Conservation (phyloP, 2,797 vertebrate genomes). For the Tapirus indicus region DNA sequence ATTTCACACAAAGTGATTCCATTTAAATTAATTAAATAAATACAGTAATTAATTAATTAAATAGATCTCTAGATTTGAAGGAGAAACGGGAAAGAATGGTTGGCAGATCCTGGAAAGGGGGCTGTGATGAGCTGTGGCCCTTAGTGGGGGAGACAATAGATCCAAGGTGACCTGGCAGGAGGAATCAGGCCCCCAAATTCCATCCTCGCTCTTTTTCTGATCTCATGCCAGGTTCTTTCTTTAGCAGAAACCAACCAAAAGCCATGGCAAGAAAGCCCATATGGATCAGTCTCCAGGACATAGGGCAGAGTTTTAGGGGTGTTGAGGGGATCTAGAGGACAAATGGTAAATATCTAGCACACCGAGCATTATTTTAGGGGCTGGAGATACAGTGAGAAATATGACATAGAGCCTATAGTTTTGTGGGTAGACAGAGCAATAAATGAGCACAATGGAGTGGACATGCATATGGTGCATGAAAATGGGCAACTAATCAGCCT, state of each 20-base stretch:
- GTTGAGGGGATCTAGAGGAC: not conserved
- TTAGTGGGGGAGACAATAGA: not conserved
- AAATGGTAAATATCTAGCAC: not conserved
- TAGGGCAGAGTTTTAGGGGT: not conserved
- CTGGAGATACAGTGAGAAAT: not conserved
- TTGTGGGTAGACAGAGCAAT: not conserved
- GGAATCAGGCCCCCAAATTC: not conserved
- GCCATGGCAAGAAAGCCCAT: not conserved
- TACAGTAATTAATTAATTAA: not conserved
- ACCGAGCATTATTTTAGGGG: not conserved
- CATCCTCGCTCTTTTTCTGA: not conserved
- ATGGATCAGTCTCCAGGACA: not conserved
- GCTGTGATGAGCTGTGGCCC: not conserved
- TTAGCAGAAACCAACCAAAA: not conserved
- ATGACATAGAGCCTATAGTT: not conserved
- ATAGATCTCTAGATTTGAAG: not conserved
- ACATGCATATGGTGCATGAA: not conserved
- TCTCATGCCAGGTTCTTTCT: not conserved
- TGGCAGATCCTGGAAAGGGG: not conserved
- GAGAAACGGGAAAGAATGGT: not conserved
- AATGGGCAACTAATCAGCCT: not conserved
- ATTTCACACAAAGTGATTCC: not conserved
- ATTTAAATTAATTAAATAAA: constrained; percentile 29
- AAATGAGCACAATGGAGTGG: not conserved
- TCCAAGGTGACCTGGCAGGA: not conserved